Percentiles rank a stretch among this genome's conserved stretches.
Conservation (phyloP, 2,113 vertebrate species). For the Talpa occidentalis region DNA sequence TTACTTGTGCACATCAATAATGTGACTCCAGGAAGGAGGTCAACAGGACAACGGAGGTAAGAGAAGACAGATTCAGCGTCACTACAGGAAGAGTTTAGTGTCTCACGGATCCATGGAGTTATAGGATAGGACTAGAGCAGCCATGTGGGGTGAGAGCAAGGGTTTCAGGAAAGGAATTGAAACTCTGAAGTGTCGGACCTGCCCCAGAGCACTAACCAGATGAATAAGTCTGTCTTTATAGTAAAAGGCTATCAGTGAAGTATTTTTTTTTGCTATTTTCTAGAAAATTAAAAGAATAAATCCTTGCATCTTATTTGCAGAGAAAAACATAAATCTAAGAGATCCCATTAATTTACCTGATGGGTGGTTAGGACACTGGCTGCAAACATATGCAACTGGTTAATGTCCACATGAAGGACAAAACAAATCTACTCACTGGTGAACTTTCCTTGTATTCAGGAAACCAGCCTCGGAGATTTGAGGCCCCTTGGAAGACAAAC, state of each 20-base stretch:
- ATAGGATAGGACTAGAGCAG: neutral
- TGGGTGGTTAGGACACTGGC: neutral
- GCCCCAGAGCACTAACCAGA: neutral
- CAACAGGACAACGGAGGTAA: neutral
- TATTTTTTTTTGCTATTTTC: neutral
- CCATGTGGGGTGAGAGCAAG: neutral
- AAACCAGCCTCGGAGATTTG: neutral
- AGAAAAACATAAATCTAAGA: neutral
- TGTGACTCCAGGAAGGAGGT: neutral
- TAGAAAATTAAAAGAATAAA: neutral
- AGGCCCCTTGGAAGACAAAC: neutral
- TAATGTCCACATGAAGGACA: neutral
- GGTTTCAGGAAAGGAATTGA: neutral
- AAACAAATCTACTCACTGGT: neutral
- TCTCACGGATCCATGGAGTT: neutral
- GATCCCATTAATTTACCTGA: neutral
- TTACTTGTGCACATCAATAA: neutral
- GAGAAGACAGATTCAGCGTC: neutral
- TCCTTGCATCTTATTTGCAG: neutral
- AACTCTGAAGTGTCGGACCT: neutral
- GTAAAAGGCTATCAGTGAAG: neutral
- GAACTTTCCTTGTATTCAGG: neutral
- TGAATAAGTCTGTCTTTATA: neutral
- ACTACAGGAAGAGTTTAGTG: neutral
- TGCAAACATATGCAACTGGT: neutral